Evolutionary conservation across 2,888 invertebrate genomes (phyloP), one percentile per base, ranked within the genome.

Genomic region (Cephus nigrinus): DNA sequence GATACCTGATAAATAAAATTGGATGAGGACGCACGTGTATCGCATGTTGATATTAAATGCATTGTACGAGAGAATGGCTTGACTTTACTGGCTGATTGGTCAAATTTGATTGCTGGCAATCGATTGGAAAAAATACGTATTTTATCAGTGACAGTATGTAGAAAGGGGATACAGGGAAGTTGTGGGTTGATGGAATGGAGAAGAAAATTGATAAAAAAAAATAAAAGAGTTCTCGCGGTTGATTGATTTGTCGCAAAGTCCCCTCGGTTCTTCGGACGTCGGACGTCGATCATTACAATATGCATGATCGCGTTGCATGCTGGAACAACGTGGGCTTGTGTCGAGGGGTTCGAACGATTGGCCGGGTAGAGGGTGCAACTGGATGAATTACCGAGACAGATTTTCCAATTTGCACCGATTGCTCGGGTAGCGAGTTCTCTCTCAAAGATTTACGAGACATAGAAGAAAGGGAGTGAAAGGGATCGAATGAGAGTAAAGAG

Each of bases 241-340:
- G 83, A 88, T 88, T 86, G 86, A 89, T 88, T 86, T 87, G 86
- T 86, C 84, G 79, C 83, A 80, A 73, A 76, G 76, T 82, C 77
- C 80, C 76, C 78, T 75, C 79, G 73, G 31, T 77, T 80, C 76
- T 80, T 78, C 74, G 73, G 76, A 75, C 82, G 74, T 76, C 75
- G 73, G 74, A 77, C 73, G 73, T 82, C 79, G 81, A 84, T 88
- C 87, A 88, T 89, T 89, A 87, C 88, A 88, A 88, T 89, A 88
- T 89, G 86, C 86, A 87, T 84, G 78, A 72, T 76, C 78, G 78
- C 75, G 75, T 78, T 11, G 72, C 76, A 55, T 55, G 55, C 55
- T 23, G 23, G 55, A 9, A 23, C 55, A 23, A 55, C 55, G 55
- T 23, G 23, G 5, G 9, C 55, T 55, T 23, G 23, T 23, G 55